Base-by-base conservation (phyloP, 2,797 vertebrate species). In the Lycodopsis pacificus region DNA sequence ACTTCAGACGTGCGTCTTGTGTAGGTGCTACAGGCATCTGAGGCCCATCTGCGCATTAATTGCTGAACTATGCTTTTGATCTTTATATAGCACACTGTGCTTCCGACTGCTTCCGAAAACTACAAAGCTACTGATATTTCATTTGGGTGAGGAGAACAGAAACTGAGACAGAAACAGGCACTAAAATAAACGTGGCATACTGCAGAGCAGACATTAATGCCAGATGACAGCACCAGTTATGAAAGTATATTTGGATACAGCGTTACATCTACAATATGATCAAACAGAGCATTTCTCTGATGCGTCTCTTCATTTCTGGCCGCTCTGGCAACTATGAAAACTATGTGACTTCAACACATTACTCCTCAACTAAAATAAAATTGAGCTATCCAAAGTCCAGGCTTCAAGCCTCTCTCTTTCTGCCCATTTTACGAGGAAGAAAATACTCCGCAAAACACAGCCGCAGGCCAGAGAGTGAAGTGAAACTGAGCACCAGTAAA, bases 51-150 rank as follows among this genome's bases (percentile, higher is more conserved):
- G 91, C 27, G 11, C 65, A 84, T 81, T 78, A 76, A 90, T 53
- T 64, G 65, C 66, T 84, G 71, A 79, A 68, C 48, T 22, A 51
- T 15, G 65, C 58, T 73, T 86, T 79, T 90, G 81, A 93, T 91
- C 90, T 93, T 89, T 89, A 87, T 77, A 88, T 91, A 92, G 87
- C 65, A 64, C 81, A 80, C 56, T 4, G n/a, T 75, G 77, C 49
- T 42, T 73, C 77, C 32, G 22, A 71, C 69, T 34, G 4, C 46
- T 42, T 34, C 73, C 40, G 77, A 84, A 83, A 87, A 87, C 78
- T 75, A 86, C 68, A 85, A 81, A 86, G 80, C 77, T 36, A 54
- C 70, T 65, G 73, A 80, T 77, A 76, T 85, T 81, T 89, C 17
- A 73, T 82, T 81, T 34, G 58, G 64, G 77, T 22, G 15, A 75